Evolutionary conservation across 2,888 invertebrate species (phyloP), one percentile per base, ranked within the genome.

Genomic region (Nymphalis urticae): DNA sequence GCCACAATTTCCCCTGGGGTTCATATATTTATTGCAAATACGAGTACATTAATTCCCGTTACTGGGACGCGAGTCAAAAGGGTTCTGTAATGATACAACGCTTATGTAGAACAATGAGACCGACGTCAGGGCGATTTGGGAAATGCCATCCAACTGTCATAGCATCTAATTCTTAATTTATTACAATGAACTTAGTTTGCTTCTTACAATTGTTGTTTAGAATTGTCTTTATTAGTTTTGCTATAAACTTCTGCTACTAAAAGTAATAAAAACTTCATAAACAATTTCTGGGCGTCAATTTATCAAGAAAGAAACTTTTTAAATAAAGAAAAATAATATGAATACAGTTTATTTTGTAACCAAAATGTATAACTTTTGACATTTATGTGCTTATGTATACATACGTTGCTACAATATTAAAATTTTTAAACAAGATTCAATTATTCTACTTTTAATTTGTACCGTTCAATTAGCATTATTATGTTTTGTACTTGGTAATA

Each of bases 21-120:
- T 51, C 62, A 51, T 53, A 50, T 62, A 68, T 68, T 59, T 62
- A 62, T 71, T 69, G 61, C 61, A 58, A 58, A 62, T 64, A 54
- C 50, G 50, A 51, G 24, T 32, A 54, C 64, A 68, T 59, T 53
- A 47, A 62, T 66, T 54, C 62, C 66, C 36, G 66, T 61, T 62
- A 68, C 63, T 50, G 32, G 32, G 56, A n/a, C 59, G 53, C 65
- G 61, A 66, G 62, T 62, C 69, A 48, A 66, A 65, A 69, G 64
- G 64, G 69, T 62, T 65, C 48, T 61, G 24, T 68, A 64, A 70
- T 67, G 67, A 64, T 64, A 59, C 62, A 62, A 51, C 67, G 54
- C 48, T 68, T 65, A 70, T 48, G n/a, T 19, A 47, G 62, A 62
- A 70, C 64, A 70, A 70, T 70, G 58, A 48, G 61, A 56, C 27